Conservation (phyloP, 2,113 vertebrate species). For the Dromaius novaehollandiae region DNA sequence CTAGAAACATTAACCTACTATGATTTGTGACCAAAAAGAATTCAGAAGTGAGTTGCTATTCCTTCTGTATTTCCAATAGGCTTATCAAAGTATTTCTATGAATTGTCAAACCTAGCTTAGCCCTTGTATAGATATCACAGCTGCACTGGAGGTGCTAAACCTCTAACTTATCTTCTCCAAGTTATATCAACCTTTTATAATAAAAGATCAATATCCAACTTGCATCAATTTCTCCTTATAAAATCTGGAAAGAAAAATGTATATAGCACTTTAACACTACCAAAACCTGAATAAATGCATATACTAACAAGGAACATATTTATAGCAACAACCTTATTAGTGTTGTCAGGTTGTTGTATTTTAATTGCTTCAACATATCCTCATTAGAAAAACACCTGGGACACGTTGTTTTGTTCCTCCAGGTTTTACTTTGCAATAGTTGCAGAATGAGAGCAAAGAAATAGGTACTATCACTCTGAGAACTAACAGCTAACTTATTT, state of each 20-base stretch:
- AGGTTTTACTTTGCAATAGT: not conserved
- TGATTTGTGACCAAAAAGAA: not conserved
- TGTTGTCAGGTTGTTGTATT: not conserved
- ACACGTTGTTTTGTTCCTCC: not conserved
- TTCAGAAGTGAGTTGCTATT: not conserved
- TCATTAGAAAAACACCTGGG: conserved; percentile 43
- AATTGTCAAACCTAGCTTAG: not conserved
- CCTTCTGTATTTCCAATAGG: not conserved
- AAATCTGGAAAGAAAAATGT: not conserved
- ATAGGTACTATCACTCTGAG: not conserved
- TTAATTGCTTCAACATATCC: conserved; percentile 40
- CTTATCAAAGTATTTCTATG: not conserved
- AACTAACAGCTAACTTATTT: not conserved
- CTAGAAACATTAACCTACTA: not conserved
- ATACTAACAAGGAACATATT: conserved; percentile 7
- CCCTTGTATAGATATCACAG: not conserved
- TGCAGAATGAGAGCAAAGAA: not conserved
- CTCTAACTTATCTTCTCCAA: not conserved
- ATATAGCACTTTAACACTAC: not conserved
- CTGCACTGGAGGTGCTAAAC: not conserved
- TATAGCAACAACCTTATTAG: not conserved
- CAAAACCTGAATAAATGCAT: not conserved
- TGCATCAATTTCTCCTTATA: not conserved
- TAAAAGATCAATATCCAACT: not conserved
- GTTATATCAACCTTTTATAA: not conserved